Conservation (phyloP, 2,113 vertebrate genomes). For the Protobothrops flavoviridis region DNA sequence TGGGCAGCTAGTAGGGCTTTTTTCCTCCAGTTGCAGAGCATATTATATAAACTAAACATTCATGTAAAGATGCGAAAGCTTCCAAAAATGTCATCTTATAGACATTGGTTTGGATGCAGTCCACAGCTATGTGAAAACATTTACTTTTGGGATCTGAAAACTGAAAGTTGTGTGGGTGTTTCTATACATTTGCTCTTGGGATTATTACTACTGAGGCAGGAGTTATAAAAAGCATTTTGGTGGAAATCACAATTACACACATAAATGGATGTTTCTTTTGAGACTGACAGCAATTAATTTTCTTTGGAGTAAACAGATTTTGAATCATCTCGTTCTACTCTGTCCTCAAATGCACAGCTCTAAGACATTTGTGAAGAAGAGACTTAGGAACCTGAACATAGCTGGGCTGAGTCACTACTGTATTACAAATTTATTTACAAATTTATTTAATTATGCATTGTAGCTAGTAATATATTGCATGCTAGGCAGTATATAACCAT, state of each 20-base stretch:
- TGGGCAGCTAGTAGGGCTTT: slow-evolving; percentile 51
- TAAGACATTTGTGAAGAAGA: not conserved
- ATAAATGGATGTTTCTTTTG: not conserved
- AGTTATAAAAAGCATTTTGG: slow-evolving; percentile 35
- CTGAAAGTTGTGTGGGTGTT: slow-evolving; percentile 46
- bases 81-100: slow-evolving; percentile 64
- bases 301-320: not conserved
- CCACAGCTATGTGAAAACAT: slow-evolving; percentile 69
- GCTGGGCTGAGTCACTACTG: not conserved
- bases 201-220: slow-evolving; percentile 53
- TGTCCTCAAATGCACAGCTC: not conserved
- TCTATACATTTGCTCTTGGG: slow-evolving; percentile 59
- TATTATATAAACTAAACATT: slow-evolving; percentile 64
- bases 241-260: not conserved
- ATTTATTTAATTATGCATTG: not conserved
- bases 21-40: slow-evolving; percentile 61
- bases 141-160: slow-evolving; percentile 66
- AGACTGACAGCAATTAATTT: not conserved
- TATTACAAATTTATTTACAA: not conserved
- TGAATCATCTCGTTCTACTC: not conserved
- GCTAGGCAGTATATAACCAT: not conserved
- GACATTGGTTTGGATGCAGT: slow-evolving; percentile 66
- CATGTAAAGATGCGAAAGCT: slow-evolving; percentile 67
- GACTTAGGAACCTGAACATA: not conserved
- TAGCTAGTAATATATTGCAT: not conserved